Percentiles rank a stretch among this genome's conserved stretches.
Evolutionary conservation across 92 coral and sea anemone genomes (phyloP).

Genomic region (Palythoa grandiflora): DNA sequence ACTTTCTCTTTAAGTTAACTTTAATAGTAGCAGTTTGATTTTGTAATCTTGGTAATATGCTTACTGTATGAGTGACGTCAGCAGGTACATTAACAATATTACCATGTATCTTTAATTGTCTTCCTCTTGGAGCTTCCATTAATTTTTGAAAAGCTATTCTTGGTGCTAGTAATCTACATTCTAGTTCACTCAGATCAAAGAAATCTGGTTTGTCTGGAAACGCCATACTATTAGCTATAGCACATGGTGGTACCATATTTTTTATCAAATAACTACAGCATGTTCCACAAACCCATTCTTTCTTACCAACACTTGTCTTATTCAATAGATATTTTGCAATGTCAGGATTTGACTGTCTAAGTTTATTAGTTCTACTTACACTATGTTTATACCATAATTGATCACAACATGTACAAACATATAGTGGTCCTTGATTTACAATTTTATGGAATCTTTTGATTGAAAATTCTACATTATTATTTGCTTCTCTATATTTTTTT

Average conservation of each 20-base stretch:
- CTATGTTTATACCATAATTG: constrained; percentile 72
- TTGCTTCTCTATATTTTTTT: constrained; percentile 51
- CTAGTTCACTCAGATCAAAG: constrained; percentile 3
- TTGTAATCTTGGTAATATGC: constrained; percentile 3
- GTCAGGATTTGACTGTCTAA: constrained; percentile 33
- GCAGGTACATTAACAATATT: constrained; percentile 11
- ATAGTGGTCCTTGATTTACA: constrained; percentile 8
- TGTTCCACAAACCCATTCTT: constrained; percentile 23
- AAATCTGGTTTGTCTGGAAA: constrained; percentile 41
- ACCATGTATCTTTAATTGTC: background rate
- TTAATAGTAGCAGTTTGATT: constrained; percentile 6
- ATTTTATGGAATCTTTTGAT: constrained; percentile 59
- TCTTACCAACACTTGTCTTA: constrained; percentile 52
- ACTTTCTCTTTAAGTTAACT: background rate
- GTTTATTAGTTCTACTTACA: constrained; percentile 7
- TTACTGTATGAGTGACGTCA: constrained; percentile 7
- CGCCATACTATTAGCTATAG: constrained; percentile 49
- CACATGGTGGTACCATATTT: constrained; percentile 55
- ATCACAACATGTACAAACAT: constrained; percentile 71
- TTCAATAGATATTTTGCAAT: constrained; percentile 8
- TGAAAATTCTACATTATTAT: constrained; percentile 41
- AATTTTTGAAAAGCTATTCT: constrained; percentile 19
- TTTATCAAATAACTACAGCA: constrained; percentile 65
- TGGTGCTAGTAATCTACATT: constrained; percentile 1
- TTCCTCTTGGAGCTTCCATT: constrained; percentile 12